These are phyloP conservation scores for Vanessa tameamea DNA, from an alignment of 1,140 invertebrate species.

Conservation along the genomic window DNA sequence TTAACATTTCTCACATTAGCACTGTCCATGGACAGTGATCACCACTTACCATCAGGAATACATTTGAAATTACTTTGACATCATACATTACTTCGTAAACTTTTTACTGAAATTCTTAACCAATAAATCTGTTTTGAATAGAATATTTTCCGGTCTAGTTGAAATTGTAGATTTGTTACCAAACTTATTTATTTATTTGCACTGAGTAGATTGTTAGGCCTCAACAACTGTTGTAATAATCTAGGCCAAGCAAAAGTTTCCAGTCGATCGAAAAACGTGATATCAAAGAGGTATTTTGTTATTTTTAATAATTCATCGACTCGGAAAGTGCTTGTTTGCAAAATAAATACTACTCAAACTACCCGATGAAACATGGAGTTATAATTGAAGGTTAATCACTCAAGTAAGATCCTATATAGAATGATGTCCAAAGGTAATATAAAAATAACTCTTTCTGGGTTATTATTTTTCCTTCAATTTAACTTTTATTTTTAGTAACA, in stretches of 20 bases:
- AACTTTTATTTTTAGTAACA: too few relatives aligned
- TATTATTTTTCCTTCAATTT: too few relatives aligned
- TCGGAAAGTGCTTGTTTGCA: neutral
- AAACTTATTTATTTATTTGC: conserved; percentile 7
- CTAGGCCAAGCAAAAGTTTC: conserved; percentile 2
- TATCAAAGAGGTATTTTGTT: neutral
- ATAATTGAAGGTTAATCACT: too few relatives aligned
- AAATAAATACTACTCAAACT: too few relatives aligned
- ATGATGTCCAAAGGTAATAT: too few relatives aligned
- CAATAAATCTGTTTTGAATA: conserved; percentile 1
- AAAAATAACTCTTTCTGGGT: too few relatives aligned
- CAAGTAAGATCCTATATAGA: too few relatives aligned
- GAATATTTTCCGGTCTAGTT: conserved; percentile 5
- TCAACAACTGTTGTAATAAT: conserved; percentile 1
- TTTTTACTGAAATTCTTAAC: neutral
- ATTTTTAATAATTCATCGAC: neutral
- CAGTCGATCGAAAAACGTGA: conserved; percentile 2
- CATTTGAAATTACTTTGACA: too few relatives aligned
- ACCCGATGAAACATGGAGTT: too few relatives aligned
- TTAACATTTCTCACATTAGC: too few relatives aligned
- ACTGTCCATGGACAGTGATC: too few relatives aligned
- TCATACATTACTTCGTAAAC: neutral
- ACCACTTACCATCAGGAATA: too few relatives aligned
- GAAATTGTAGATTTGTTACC: conserved; percentile 6
- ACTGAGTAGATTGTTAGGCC: conserved; percentile 4